Percentiles rank a stretch among this genome's conserved stretches.
Evolutionary conservation across 2,888 invertebrate genomes (phyloP).

Genomic region (Brenthis hecate): DNA sequence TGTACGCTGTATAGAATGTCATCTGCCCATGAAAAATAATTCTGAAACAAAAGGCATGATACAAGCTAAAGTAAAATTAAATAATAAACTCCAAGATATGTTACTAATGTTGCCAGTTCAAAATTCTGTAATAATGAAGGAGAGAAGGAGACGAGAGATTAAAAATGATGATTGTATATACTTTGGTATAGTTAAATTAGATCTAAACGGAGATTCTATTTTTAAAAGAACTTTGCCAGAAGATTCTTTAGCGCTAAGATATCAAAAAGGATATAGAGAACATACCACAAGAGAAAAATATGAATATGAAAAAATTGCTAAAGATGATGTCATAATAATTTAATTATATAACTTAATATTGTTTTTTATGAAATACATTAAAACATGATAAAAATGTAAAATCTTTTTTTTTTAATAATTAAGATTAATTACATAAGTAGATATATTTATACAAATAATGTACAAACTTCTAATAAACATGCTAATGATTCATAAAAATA

Average conservation of each 20-base stretch:
- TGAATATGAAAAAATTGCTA: conserved; percentile 52
- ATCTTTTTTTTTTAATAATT: too few species aligned
- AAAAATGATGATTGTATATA: conserved; percentile 53
- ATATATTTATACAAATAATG: too few species aligned
- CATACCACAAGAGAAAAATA: conserved; percentile 45
- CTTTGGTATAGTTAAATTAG: conserved; percentile 69
- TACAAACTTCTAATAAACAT: too few species aligned
- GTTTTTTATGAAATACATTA: background rate
- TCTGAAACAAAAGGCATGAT: conserved; percentile 62
- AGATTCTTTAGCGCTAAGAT: conserved; percentile 69
- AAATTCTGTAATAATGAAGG: conserved; percentile 64
- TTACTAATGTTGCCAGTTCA: conserved; percentile 65
- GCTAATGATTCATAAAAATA: too few species aligned
- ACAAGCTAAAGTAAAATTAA: conserved; percentile 70
- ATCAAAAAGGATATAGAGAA: conserved; percentile 69
- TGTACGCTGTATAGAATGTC: conserved; percentile 77
- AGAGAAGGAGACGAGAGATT: conserved; percentile 52
- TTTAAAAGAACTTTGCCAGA: conserved; percentile 57
- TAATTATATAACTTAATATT: conserved; percentile 14
- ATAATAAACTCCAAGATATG: conserved; percentile 57
- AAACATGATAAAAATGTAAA: background rate
- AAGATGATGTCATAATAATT: conserved; percentile 57
- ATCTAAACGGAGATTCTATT: conserved; percentile 57
- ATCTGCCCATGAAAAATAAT: conserved; percentile 62
- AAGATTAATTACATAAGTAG: too few species aligned